Conservation (phyloP, 2,797 vertebrate genomes). For the Tamandua tetradactyla region DNA sequence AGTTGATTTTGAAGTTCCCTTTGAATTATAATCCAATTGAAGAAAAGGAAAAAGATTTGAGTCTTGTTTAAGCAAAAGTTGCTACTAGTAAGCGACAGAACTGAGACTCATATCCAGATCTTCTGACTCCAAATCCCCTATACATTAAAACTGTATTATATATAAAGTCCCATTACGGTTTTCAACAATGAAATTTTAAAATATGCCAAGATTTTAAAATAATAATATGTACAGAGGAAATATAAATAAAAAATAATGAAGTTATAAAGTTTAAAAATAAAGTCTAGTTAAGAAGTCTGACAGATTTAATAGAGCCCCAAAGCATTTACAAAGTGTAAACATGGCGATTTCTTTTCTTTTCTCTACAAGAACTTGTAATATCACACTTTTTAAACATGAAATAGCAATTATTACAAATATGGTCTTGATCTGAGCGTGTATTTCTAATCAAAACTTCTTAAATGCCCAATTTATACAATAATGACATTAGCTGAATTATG, state of each 20-base stretch:
- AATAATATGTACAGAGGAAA: neutral
- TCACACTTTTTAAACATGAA: neutral
- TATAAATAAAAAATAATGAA: conserved; percentile 7
- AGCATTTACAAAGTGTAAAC: conserved; percentile 4
- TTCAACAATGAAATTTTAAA: conserved; percentile 42
- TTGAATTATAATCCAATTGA: conserved; percentile 9
- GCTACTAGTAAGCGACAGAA: neutral
- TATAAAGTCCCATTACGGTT: neutral
- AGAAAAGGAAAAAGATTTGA: neutral
- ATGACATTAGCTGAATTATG: neutral
- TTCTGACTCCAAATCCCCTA: conserved; percentile 10
- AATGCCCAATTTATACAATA: neutral
- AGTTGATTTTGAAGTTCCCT: neutral
- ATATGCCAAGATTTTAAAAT: neutral
- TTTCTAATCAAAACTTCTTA: conserved; percentile 37
- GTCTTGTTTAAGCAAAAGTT: neutral
- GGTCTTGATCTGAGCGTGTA: neutral
- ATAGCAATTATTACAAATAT: neutral
- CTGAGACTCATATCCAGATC: neutral
- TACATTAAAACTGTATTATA: neutral
- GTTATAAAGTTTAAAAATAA: neutral
- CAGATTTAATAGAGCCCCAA: conserved; percentile 18
- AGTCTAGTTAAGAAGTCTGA: neutral
- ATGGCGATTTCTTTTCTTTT: neutral
- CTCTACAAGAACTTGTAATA: neutral